Evolutionary conservation across 2,113 vertebrate genomes (phyloP), one percentile per base, ranked within the genome.

Genomic region (Cervus canadensis): DNA sequence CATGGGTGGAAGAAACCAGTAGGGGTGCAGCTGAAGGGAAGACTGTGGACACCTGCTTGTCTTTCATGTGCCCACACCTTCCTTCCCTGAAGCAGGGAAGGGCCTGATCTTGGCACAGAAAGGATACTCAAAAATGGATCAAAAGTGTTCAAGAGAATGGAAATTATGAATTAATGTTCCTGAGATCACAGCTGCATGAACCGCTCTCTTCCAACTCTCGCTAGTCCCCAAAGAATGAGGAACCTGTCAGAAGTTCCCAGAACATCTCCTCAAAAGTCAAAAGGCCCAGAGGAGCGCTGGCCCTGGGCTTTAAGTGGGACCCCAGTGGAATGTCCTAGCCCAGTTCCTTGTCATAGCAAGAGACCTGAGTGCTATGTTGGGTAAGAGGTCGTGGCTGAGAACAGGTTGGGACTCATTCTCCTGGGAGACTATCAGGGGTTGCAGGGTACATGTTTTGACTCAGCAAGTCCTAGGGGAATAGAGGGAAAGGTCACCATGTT

Each of bases 401-500:
- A 52, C 40, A 59, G 30, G 50, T 23, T 14, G 45, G 10, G 33
- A 26, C 50, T 87, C 67, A 43, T 59, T 59, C 52, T 83, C 62
- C 40, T 43, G 59, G 76, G 62, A 90, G 87, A 25, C 6, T 43
- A 76, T 71, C 82, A 30, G 78, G 54, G 36, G 60, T 52, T 12
- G 43, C 71, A 36, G 78, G 52, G 19, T 30, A 57, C 57, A 5
- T 92, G 45, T 59, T 95, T 89, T 59, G 48, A 87, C 82, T 94
- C 91, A 84, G 92, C 60, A 96, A 94, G 60, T 43, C 56, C 71
- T 93, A 50, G 50, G 71, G 86, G 78, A 71, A 16, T 9, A 56
- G 87, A 94, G 23, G 78, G 28, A 78, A 98, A 95, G 89, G 91
- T 93, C 78, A 91, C 48, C 33, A 60, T n/a, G 86, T 81, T 97